Conservation (phyloP, 2,113 vertebrate genomes). For the Galeopterus variegatus region DNA sequence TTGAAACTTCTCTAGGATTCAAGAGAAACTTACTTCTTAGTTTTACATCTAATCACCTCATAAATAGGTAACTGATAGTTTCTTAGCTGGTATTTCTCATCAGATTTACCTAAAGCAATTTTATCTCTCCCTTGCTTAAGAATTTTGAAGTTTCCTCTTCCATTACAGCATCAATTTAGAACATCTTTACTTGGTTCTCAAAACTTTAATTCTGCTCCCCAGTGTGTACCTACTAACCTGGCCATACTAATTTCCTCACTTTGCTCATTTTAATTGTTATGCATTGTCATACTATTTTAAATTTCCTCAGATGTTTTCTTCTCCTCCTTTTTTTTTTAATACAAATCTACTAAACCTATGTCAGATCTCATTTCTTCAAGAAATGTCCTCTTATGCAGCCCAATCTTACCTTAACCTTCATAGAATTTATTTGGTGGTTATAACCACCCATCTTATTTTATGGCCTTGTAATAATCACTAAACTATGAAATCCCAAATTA, state of each 20-base stretch:
- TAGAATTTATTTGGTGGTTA: background rate
- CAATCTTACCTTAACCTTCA: background rate
- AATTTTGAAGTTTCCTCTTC: background rate
- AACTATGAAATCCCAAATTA: background rate
- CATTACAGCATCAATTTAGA: background rate
- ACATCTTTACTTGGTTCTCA: background rate
- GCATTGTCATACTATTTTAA: background rate
- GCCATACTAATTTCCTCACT: background rate
- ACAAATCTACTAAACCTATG: background rate
- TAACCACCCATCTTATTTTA: background rate
- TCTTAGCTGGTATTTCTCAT: background rate
- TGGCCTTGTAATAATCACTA: background rate
- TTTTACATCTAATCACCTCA: background rate
- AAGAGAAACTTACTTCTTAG: background rate
- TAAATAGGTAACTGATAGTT: background rate
- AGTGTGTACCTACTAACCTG: background rate
- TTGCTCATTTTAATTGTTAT: background rate
- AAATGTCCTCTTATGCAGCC: background rate
- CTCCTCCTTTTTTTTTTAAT: background rate
- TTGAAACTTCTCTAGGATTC: constrained; percentile 10
- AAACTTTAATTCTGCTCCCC: background rate
- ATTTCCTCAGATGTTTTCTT: background rate
- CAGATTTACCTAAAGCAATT: constrained; percentile 26
- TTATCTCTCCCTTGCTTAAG: background rate
- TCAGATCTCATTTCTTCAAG: background rate